Evolutionary conservation across 2,113 vertebrate species (phyloP).

Genomic region (Anoplopoma fimbria): DNA sequence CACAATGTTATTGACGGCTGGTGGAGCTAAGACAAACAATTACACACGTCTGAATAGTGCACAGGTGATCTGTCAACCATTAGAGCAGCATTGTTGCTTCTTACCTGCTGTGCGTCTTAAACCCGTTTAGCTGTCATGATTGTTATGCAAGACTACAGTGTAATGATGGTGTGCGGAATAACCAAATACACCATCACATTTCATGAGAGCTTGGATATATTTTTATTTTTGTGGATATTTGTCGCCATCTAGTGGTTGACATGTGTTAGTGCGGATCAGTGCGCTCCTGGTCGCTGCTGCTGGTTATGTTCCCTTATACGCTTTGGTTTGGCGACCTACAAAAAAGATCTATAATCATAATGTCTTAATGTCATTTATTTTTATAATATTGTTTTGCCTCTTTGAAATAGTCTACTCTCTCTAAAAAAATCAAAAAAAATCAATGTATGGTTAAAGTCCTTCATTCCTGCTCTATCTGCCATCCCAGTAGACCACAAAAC

Average conservation of each 20-base stretch:
- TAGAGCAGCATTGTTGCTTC: conserved; percentile 8
- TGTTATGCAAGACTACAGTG: conserved; percentile 70
- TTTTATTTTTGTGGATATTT: conserved; percentile 27
- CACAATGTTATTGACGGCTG: conserved; percentile 48
- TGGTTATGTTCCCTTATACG: background rate
- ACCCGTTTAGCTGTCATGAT: conserved; percentile 73
- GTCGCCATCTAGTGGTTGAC: conserved; percentile 72
- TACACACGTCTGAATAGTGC: background rate
- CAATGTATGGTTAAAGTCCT: background rate
- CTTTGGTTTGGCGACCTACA: conserved; percentile 31
- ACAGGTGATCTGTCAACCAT: background rate
- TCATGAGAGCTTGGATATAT: conserved; percentile 1
- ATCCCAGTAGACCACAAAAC: too few relatives aligned
- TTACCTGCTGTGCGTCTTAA: conserved; percentile 71
- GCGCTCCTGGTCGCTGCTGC: conserved; percentile 3
- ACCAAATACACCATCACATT: conserved; percentile 69
- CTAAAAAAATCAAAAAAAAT: too few relatives aligned
- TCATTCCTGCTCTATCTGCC: too few relatives aligned
- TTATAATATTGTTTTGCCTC: background rate
- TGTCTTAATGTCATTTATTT: background rate
- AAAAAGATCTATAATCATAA: background rate
- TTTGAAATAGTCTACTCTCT: background rate
- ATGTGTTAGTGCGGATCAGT: background rate
- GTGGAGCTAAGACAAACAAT: conserved; percentile 41
- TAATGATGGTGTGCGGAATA: conserved; percentile 72